Evolutionary conservation across 2,888 invertebrate genomes (phyloP), one percentile per base, ranked within the genome.

Genomic region (Achlya flavicornis): DNA sequence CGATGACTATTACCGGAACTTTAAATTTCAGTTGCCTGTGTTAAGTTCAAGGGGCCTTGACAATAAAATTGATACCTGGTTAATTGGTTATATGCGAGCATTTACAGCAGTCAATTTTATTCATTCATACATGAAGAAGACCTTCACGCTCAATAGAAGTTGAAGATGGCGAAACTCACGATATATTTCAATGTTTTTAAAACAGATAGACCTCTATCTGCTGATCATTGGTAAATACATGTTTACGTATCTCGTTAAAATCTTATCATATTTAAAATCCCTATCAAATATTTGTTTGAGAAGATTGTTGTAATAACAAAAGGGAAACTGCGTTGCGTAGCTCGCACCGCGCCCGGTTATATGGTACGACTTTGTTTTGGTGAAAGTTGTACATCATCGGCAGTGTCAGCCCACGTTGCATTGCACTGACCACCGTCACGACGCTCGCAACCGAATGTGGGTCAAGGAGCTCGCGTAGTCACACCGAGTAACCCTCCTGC

Each of bases 351-450:
- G 12, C 41, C 41, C 69, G 66, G 68, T 66, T 70, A 69, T 72
- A 78, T 78, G 77, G 78, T 78, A 76, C 71, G 78, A 79, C 81
- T 79, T 75, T 78, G 81, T 86, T 90, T 90, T 78, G 91, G 92
- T 92, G 92, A 92, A 93, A 92, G 92, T 92, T 88, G 86, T 83
- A 82, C 87, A 90, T 90, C 90, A 89, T 81, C 82, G 81, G 73
- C 77, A 69, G 66, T 71, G 73, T 73, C 70, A 64, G 65, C 71
- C 64, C 71, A 73, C 79, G 72, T 79, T 76, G 80, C 26, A 60
- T 60, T 60, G 19, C 43, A 60, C 79, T 85, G 89, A 85, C 87
- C 87, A 88, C 84, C 85, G 86, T 83, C 86, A 87, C 88, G 85
- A 84, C 78, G 80, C 77, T 72, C 74, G 70, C 76, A 76, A 73